These are phyloP conservation scores for Channallabes apus DNA, from an alignment of 2,797 vertebrate species.

Conservation along the genomic window DNA sequence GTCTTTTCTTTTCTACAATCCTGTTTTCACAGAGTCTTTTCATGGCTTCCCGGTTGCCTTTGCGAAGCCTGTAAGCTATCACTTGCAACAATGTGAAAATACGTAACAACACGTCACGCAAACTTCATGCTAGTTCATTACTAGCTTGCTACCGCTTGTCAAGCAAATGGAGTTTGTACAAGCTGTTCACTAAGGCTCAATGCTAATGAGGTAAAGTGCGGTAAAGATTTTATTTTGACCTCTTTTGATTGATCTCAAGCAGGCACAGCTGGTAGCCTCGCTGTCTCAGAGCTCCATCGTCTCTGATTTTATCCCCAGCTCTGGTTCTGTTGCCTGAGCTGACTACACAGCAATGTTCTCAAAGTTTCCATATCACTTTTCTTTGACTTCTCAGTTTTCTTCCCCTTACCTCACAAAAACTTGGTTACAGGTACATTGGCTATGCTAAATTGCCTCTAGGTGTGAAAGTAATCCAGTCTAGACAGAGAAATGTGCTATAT, in stretches of 20 bases:
- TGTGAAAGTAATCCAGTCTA: no score
- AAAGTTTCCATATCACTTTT: background rate
- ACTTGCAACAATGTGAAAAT: slow-evolving; percentile 23
- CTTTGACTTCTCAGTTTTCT: background rate
- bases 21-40: background rate
- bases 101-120: slow-evolving; percentile 13
- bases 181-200: background rate
- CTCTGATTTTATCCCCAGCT: background rate
- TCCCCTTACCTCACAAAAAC: background rate
- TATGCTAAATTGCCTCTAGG: no score
- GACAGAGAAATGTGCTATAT: no score
- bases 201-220: background rate
- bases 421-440: background rate
- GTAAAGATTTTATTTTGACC: background rate
- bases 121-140: slow-evolving; percentile 1
- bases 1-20: slow-evolving; percentile 22
- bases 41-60: background rate
- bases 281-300: background rate
- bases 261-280: background rate
- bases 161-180: background rate
- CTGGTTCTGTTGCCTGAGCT: background rate
- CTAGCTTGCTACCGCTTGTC: slow-evolving; percentile 3
- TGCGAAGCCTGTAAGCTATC: background rate
- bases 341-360: background rate
- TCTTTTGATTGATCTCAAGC: background rate